A percentile compares a stretch with the other conserved stretches of the same genome.
Evolutionary conservation across 2,888 invertebrate species (phyloP).

Genomic region (Bembecia ichneumoniformis): DNA sequence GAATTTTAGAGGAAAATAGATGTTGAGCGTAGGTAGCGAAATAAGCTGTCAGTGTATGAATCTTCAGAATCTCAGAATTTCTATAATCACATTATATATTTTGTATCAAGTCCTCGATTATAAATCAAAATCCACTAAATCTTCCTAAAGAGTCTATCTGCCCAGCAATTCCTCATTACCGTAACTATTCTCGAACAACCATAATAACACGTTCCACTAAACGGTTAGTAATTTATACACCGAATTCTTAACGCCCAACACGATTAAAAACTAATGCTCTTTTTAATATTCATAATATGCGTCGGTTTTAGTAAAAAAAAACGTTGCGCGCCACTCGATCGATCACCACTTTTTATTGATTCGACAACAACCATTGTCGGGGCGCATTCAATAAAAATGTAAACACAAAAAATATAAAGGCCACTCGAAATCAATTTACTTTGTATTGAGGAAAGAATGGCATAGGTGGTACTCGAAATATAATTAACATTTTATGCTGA

Average conservation of each 20-base stretch:
- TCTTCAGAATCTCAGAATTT: constrained; percentile 10
- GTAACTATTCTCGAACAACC: constrained; percentile 35
- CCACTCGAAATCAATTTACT: not conserved
- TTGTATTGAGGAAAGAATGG: not conserved
- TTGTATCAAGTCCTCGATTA: not conserved
- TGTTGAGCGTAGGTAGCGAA: no score
- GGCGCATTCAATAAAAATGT: constrained; percentile 8
- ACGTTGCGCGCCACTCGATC: constrained; percentile 50
- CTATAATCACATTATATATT: not conserved
- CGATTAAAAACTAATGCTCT: constrained; percentile 44
- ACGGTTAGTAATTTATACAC: constrained; percentile 58
- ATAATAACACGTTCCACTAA: constrained; percentile 52
- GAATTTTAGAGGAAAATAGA: no score
- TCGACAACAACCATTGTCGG: constrained; percentile 30
- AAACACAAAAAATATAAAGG: not conserved
- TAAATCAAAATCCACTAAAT: not conserved
- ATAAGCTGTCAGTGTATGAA: no score
- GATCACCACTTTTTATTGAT: constrained; percentile 50
- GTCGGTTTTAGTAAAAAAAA: constrained; percentile 27
- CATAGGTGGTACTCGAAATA: not conserved
- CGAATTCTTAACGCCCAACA: constrained; percentile 48
- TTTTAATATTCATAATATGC: constrained; percentile 34
- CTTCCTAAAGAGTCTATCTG: not conserved
- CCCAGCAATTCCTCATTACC: constrained; percentile 22
- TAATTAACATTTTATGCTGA: constrained; percentile 11